Evolutionary conservation across 2,797 vertebrate species (phyloP).

Genomic region (Hoplostethus mediterraneus): DNA sequence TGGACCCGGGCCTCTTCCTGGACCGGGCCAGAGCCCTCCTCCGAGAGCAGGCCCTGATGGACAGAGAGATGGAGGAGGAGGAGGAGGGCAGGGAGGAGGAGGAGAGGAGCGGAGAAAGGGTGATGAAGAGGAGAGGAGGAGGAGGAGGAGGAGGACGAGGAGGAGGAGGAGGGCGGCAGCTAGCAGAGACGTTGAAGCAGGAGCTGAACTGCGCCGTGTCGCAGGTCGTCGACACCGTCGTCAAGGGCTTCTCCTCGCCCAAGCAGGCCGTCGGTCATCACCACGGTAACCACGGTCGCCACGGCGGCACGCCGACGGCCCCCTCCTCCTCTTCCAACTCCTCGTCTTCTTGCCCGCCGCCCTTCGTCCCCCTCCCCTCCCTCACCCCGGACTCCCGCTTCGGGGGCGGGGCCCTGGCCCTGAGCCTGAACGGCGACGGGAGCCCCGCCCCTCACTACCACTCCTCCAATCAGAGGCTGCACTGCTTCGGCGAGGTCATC

Average conservation of each 20-base stretch:
- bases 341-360: conserved; percentile 81
- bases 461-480: conserved; percentile 94
- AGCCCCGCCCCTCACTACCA: conserved; percentile 91
- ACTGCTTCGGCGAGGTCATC: conserved; percentile 97
- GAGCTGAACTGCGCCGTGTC: conserved; percentile 98
- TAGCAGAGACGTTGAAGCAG: conserved; percentile 97
- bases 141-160: conserved; percentile 78
- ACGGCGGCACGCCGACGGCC: conserved; percentile 75
- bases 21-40: conserved; percentile 94
- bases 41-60: conserved; percentile 90
- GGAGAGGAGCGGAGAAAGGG: conserved; percentile 59
- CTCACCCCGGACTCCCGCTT: conserved; percentile 82
- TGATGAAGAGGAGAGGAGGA: conserved; percentile 87
- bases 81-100: conserved; percentile 85
- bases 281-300: conserved; percentile 81
- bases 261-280: conserved; percentile 86
- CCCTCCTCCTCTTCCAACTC: conserved; percentile 91
- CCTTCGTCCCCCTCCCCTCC: conserved; percentile 88
- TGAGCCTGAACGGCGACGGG: conserved; percentile 84
- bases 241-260: conserved; percentile 93
- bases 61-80: conserved; percentile 82
- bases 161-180: conserved; percentile 83
- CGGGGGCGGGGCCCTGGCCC: conserved; percentile 61
- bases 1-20: conserved; percentile 96
- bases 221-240: conserved; percentile 97